Percentiles rank a stretch among this genome's conserved stretches.
phyloP scores from a whole-genome alignment of 1,140 invertebrate species.

The Hyphantria cunea region DNA sequence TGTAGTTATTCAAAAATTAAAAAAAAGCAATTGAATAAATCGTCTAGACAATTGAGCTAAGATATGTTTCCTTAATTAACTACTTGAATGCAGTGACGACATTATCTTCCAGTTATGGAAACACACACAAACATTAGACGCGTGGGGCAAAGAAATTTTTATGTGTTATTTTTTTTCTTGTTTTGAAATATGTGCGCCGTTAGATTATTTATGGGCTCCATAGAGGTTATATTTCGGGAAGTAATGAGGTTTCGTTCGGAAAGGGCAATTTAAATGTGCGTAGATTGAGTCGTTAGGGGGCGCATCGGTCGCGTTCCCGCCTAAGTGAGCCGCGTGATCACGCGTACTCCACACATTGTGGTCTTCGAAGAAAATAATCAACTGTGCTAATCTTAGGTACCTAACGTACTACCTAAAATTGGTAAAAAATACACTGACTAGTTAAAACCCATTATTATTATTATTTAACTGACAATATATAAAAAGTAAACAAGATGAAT shows the following conservation, averaged over 20 bases:
- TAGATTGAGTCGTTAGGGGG: conserved; percentile 72
- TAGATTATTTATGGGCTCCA: conserved; percentile 78
- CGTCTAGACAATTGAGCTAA: too few species aligned
- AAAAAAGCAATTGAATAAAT: too few species aligned
- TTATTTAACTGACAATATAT: too few species aligned
- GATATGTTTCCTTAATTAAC: too few species aligned
- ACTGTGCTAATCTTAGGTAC: conserved; percentile 6
- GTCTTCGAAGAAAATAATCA: conserved; percentile 10
- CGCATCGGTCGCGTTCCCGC: conserved; percentile 39
- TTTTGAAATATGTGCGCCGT: conserved; percentile 81
- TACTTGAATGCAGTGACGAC: background rate
- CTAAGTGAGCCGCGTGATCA: conserved; percentile 34
- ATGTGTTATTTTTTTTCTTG: conserved; percentile 79
- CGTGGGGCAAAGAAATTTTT: conserved; percentile 74
- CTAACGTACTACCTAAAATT: too few species aligned
- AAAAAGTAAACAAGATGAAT: too few species aligned
- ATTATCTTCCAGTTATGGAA: conserved; percentile 47
- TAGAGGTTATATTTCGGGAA: conserved; percentile 79
- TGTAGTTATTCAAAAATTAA: too few species aligned
- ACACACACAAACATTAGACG: conserved; percentile 61
- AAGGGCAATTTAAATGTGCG: conserved; percentile 77
- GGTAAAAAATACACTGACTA: too few species aligned
- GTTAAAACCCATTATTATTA: too few species aligned
- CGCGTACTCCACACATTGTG: conserved; percentile 30
- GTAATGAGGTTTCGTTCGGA: conserved; percentile 78